These are phyloP conservation scores for Indri indri DNA, from an alignment of 2,113 vertebrate species.

Conservation along the genomic window DNA sequence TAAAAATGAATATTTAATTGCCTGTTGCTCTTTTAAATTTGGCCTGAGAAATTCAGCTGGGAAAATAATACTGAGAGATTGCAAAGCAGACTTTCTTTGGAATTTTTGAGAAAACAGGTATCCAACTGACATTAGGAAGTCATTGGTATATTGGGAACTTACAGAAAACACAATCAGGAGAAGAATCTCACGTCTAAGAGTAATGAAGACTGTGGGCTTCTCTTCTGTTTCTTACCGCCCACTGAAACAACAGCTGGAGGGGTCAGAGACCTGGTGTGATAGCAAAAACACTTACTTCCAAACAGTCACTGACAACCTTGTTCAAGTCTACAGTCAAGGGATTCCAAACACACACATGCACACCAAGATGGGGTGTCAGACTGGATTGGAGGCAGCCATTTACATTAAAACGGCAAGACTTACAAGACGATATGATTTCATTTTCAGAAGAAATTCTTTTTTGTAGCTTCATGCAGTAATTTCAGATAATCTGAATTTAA, in stretches of 20 bases:
- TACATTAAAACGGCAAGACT: not conserved
- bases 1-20: conserved; percentile 45
- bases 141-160: not conserved
- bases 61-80: conserved; percentile 3
- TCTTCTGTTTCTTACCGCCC: not conserved
- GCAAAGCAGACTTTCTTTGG: not conserved
- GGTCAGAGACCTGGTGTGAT: not conserved
- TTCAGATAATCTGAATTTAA: not conserved
- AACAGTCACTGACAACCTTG: conserved; percentile 6
- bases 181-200: not conserved
- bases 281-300: conserved; percentile 6
- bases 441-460: conserved; percentile 26
- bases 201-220: not conserved
- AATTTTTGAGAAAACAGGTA: not conserved
- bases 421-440: not conserved
- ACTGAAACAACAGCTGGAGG: conserved; percentile 32
- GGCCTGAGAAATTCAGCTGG: conserved; percentile 7
- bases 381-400: not conserved
- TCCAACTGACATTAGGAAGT: not conserved
- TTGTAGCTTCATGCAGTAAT: not conserved
- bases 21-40: conserved; percentile 48
- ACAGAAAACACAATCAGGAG: not conserved
- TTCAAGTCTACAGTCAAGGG: conserved; percentile 1
- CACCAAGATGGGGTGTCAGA: not conserved
- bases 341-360: not conserved